A percentile compares a stretch with the other conserved stretches of the same genome.
These are phyloP conservation scores for Arctocebus calabarensis DNA, from an alignment of 2,797 vertebrate species.

Conservation along the genomic window DNA sequence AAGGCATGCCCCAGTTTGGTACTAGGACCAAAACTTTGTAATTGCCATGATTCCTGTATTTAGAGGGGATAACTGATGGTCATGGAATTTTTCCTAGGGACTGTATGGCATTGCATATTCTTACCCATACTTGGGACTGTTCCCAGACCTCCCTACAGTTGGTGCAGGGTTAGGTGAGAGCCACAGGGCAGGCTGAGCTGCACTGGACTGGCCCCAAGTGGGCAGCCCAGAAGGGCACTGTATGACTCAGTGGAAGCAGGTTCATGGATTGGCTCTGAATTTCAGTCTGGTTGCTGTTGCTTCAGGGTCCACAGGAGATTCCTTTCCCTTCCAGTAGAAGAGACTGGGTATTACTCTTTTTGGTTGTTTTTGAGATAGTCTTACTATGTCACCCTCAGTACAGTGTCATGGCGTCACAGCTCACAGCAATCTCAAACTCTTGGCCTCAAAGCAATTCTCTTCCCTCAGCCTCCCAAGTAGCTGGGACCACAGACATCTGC, in stretches of 20 bases:
- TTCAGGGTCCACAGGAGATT: not conserved
- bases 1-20: not conserved
- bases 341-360: not conserved
- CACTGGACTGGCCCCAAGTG: accelerated
- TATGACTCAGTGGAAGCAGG: not conserved
- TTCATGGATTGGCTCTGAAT: not conserved
- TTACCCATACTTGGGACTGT: not conserved
- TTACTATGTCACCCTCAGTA: no score
- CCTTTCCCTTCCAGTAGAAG: not conserved
- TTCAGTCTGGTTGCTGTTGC: not conserved
- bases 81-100: no score
- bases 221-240: not conserved
- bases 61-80: not conserved
- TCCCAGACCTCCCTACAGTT: not conserved
- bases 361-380: no score
- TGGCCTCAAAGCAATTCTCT: no score
- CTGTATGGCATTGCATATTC: not conserved
- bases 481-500: no score
- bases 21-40: not conserved
- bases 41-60: not conserved
- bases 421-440: no score
- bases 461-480: no score
- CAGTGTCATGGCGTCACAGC: no score
- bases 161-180: not conserved
- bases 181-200: not conserved